These are phyloP conservation scores for Apaloderma vittatum DNA, from an alignment of 2,113 vertebrate species.

Conservation along the genomic window DNA sequence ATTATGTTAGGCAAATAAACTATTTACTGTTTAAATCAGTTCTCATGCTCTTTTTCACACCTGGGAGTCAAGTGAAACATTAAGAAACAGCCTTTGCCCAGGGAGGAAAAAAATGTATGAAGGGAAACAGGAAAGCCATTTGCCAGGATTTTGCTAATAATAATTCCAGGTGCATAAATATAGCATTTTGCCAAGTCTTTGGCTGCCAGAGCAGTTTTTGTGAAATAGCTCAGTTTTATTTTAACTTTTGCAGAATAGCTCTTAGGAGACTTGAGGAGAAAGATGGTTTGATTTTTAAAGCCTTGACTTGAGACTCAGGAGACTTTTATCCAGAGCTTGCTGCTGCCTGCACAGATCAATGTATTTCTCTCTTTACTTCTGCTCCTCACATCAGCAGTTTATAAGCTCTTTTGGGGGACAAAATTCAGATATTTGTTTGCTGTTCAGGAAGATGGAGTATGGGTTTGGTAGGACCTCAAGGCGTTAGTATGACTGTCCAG, in stretches of 20 bases:
- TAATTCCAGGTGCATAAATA: not conserved
- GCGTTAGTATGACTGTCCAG: not conserved
- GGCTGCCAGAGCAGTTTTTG: not conserved
- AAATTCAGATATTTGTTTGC: not conserved
- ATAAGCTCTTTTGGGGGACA: not conserved
- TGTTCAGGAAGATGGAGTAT: not conserved
- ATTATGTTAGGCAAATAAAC: conserved; percentile 40
- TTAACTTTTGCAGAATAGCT: not conserved
- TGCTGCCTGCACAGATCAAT: not conserved
- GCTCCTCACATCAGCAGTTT: not conserved
- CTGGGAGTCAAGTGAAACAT: conserved; percentile 4
- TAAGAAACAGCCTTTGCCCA: not conserved
- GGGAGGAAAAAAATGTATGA: not conserved
- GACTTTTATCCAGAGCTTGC: not conserved
- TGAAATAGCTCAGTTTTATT: conserved; percentile 4
- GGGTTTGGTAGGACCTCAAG: not conserved
- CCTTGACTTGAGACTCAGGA: not conserved
- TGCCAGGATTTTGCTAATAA: not conserved
- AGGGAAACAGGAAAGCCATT: not conserved
- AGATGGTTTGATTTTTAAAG: not conserved
- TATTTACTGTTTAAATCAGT: conserved; percentile 21
- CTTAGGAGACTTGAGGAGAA: not conserved
- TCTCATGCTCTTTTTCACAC: conserved; percentile 10
- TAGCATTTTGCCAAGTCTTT: conserved; percentile 14
- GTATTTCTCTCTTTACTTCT: not conserved